A percentile compares a stretch with the other conserved stretches of the same genome.
These are phyloP conservation scores for Molorchus minor DNA, from an alignment of 2,888 invertebrate species.

Conservation along the genomic window DNA sequence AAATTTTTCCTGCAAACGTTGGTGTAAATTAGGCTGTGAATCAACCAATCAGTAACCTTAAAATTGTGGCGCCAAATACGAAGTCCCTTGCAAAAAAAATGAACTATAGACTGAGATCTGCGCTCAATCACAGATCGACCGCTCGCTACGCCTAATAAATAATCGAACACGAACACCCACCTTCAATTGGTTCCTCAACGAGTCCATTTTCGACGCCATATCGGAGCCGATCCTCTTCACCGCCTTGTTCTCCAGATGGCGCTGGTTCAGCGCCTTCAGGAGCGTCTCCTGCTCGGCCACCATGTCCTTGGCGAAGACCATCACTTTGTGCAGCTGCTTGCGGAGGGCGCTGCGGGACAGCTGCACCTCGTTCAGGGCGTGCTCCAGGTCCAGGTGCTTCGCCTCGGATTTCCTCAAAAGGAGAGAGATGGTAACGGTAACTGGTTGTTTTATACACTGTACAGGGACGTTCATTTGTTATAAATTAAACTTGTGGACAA, in stretches of 20 bases:
- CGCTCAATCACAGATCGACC: not conserved
- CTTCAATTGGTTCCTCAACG: slow-evolving; percentile 64
- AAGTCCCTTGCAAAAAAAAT: too few relatives aligned
- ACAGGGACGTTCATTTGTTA: too few relatives aligned
- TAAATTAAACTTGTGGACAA: too few relatives aligned
- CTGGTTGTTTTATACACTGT: too few relatives aligned
- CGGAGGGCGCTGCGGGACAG: slow-evolving; percentile 65
- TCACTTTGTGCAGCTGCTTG: slow-evolving; percentile 65
- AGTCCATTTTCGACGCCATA: slow-evolving; percentile 64
- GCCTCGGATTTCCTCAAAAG: slow-evolving; percentile 61
- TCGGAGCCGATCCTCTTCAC: slow-evolving; percentile 63
- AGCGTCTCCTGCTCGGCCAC: slow-evolving; percentile 66
- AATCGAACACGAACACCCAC: slow-evolving; percentile 51
- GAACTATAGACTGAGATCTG: too few relatives aligned
- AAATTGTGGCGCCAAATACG: too few relatives aligned
- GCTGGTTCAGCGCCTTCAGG: slow-evolving; percentile 58
- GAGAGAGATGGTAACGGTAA: not conserved
- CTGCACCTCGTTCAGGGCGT: slow-evolving; percentile 62
- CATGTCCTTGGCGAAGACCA: slow-evolving; percentile 66
- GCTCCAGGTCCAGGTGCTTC: slow-evolving; percentile 63
- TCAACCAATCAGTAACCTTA: too few relatives aligned
- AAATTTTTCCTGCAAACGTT: too few relatives aligned
- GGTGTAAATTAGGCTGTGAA: too few relatives aligned
- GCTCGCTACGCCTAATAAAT: not conserved
- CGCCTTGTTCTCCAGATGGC: slow-evolving; percentile 58